phyloP scores from a whole-genome alignment of 2,888 invertebrate species.

The Ormyrus labotus region DNA sequence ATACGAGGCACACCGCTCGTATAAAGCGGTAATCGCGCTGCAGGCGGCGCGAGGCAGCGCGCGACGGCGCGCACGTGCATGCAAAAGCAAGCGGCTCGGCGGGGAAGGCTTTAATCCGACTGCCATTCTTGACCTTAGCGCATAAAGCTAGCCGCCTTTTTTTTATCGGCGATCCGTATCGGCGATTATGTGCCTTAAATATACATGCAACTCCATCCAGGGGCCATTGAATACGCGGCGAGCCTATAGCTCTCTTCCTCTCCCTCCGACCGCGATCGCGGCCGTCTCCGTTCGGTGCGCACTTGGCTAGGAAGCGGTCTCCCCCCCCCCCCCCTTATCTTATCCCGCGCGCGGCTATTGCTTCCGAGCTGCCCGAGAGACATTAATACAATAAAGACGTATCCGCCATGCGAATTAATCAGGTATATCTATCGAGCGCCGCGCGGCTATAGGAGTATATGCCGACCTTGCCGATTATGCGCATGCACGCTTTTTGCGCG shows the following conservation, averaged over 20 bases:
- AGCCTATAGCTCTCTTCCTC: slow-evolving; percentile 16
- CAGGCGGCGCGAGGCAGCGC: neutral
- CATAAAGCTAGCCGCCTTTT: slow-evolving; percentile 54
- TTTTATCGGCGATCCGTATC: slow-evolving; percentile 67
- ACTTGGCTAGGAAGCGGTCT: slow-evolving; percentile 34
- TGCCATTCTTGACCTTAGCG: slow-evolving; percentile 56
- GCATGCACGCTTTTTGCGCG: neutral
- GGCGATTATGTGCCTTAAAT: slow-evolving; percentile 70
- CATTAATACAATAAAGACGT: slow-evolving; percentile 74
- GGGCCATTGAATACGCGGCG: slow-evolving; percentile 38
- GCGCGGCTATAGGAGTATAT: neutral
- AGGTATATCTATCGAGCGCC: slow-evolving; percentile 65
- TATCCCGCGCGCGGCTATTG: slow-evolving; percentile 36
- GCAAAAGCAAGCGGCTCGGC: slow-evolving; percentile 13
- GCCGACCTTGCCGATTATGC: neutral
- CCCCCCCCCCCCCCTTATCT: slow-evolving; percentile 22
- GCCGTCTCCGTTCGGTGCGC: neutral
- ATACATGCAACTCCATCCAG: slow-evolving; percentile 65
- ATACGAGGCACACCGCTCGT: neutral
- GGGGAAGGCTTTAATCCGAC: slow-evolving; percentile 8
- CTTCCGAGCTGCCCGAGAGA: slow-evolving; percentile 48
- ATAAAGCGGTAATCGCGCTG: neutral
- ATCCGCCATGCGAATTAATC: slow-evolving; percentile 73
- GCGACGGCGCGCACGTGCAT: neutral
- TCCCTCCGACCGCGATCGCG: neutral